Conservation (phyloP, 1,140 invertebrate species). For the Leptinotarsa undecemlineata region DNA sequence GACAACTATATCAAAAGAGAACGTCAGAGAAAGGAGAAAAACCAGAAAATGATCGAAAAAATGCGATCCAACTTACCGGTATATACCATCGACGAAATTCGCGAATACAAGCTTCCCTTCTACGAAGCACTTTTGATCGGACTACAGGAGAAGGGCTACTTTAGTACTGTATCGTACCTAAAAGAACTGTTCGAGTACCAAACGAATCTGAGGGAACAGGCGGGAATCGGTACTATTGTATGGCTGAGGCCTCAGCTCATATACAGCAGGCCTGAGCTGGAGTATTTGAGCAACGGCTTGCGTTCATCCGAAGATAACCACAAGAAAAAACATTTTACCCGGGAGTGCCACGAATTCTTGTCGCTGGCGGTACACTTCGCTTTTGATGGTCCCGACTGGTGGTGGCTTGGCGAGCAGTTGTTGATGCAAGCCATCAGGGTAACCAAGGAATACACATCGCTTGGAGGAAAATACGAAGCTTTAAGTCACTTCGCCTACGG, state of each 20-base stretch:
- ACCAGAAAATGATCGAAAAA: conserved; percentile 21
- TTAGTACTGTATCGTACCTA: conserved; percentile 57
- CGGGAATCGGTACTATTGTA: conserved; percentile 57
- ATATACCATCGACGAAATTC: conserved; percentile 33
- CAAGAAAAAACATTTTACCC: conserved; percentile 27
- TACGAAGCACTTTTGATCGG: conserved; percentile 60
- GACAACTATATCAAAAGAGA: conserved; percentile 29
- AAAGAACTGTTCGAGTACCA: conserved; percentile 61
- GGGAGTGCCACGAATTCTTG: conserved; percentile 56
- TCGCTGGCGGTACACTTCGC: conserved; percentile 57
- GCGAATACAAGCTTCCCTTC: conserved; percentile 54
- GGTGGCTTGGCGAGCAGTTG: conserved; percentile 64
- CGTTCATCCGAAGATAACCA: conserved; percentile 55
- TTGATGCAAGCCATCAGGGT: conserved; percentile 57
- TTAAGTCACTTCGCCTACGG: conserved; percentile 60
- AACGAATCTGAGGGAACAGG: conserved; percentile 54
- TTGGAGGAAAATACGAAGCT: conserved; percentile 56
- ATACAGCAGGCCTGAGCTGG: conserved; percentile 52
- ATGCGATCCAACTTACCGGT: conserved; percentile 33
- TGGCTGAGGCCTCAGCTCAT: conserved; percentile 39
- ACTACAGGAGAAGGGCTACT: conserved; percentile 57
- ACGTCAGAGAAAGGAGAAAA: conserved; percentile 23
- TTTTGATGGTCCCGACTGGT: conserved; percentile 58
- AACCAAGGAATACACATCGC: conserved; percentile 53
- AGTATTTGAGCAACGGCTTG: conserved; percentile 55